A percentile compares a stretch with the other conserved stretches of the same genome.
These are phyloP conservation scores for Thera britannica DNA, from an alignment of 2,888 invertebrate genomes.

Conservation along the genomic window DNA sequence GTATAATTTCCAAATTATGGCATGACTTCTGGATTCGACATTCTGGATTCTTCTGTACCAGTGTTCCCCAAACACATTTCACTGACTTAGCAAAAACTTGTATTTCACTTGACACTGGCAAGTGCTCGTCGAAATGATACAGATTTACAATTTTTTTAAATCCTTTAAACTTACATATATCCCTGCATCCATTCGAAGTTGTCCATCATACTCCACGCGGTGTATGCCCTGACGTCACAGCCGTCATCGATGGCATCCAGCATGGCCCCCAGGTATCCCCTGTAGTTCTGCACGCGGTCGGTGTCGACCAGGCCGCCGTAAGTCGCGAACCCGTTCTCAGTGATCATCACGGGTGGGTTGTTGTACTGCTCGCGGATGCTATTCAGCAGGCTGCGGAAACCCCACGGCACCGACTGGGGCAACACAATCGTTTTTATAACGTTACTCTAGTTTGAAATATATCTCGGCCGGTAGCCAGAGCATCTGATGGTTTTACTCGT, in stretches of 20 bases:
- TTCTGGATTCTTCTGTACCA: too few relatives aligned
- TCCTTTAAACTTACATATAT: slow-evolving; percentile 70
- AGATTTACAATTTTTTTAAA: too few relatives aligned
- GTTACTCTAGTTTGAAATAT: too few relatives aligned
- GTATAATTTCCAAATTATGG: too few relatives aligned
- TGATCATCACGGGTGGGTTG: slow-evolving; percentile 81
- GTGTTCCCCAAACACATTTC: too few relatives aligned
- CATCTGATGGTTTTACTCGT: too few relatives aligned
- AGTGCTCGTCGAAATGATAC: too few relatives aligned
- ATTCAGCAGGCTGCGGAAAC: slow-evolving; percentile 80
- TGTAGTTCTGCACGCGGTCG: slow-evolving; percentile 65
- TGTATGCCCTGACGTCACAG: slow-evolving; percentile 76
- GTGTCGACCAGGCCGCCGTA: slow-evolving; percentile 63
- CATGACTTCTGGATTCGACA: too few relatives aligned
- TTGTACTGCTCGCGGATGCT: slow-evolving; percentile 75
- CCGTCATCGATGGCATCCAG: slow-evolving; percentile 74
- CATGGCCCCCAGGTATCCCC: slow-evolving; percentile 66
- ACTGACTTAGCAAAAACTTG: too few relatives aligned
- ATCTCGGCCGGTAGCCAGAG: too few relatives aligned
- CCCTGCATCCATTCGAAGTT: slow-evolving; percentile 86
- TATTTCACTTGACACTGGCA: too few relatives aligned
- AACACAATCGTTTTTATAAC: too few relatives aligned
- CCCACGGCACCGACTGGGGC: slow-evolving; percentile 72
- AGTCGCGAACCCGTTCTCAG: slow-evolving; percentile 81
- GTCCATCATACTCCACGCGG: slow-evolving; percentile 86